Base-by-base conservation (phyloP, 2,113 vertebrate species). In the Guaruba guarouba region DNA sequence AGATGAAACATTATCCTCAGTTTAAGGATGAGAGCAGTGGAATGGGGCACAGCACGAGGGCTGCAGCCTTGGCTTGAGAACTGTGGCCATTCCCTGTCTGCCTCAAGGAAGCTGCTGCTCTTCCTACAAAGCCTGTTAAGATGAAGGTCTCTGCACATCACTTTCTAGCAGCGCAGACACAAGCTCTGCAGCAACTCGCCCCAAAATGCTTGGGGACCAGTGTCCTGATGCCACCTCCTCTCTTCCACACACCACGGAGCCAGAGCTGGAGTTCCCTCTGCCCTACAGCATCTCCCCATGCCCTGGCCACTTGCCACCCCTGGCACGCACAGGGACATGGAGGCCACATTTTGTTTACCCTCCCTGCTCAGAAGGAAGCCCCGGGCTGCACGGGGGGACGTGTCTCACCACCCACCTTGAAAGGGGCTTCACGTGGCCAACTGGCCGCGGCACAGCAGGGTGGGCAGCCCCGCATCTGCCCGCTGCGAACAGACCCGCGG, bases 381-480 rank as follows among this genome's bases (percentile, higher is more conserved):
- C 74, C 3, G 81, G 59, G 91, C 81, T 75, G 76, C 44, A 2
- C 13, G 18, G 71, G 85, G 33, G 88, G 85, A 79, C 5, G 2
- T 31, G 86, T 88, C 92, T 74, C 41, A 5, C 86, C 91, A 61
- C 91, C 94, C 92, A 86, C 83, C 83, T 29, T 1, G 93, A 80
- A 9, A 59, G 25, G 69, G 51, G 12, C 11, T 85, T 87, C 95
- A 71, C 70, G 88, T 76, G 92, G 25, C 76, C 73, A 41, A 17
- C 67, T 20, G 90, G 92, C 90, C 31, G 28, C 1, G 41, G 92
- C 73, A 37, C 92, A 67, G 90, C 88, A 31, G 82, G 94, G 92
- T 76, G 92, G 95, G 94, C 94, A 31, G 43, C 86, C 69, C 91
- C 39, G 6, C 95, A 95, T 92, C 96, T 95, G 94, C 92, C 89